Base-by-base conservation (phyloP, 2,113 vertebrate species). In the Ptyas mucosa region DNA sequence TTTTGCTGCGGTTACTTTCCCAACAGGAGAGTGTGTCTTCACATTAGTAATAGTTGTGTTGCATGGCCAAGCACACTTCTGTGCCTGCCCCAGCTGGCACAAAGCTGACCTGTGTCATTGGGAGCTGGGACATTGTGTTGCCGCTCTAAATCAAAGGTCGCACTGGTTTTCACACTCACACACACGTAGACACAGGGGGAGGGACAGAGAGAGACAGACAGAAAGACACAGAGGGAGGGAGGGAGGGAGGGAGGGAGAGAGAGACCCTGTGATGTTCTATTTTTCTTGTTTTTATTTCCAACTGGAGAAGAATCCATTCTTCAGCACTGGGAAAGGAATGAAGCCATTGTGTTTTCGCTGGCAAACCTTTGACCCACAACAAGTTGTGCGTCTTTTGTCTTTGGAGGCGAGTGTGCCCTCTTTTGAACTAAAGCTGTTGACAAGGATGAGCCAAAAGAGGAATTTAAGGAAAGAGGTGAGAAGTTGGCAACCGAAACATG, bases 61-160 rank as follows among this genome's bases (percentile, higher is more conserved):
- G 91, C 90, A 49, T 43, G 0, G 0, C 93, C 0, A 85, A 94
- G 94, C 94, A 91, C 95, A 96, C 51, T 46, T n/a, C 15, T 21
- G 64, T 21, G 94, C 96, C 97, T 97, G 94, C 96, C 54, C 34
- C 91, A 91, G 95, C 95, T 97, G 97, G 94, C 96, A 97, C 93
- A 1, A 91, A 93, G 0, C 2, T 92, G 89, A 93, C 85, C 88
- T 94, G 90, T 93, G 87, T 3, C 0, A 55, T 12, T 85, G 58
- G 86, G 58, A 81, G 52, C 87, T 64, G 34, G 91, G 55, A 89
- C 88, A 93, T 94, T 94, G 90, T 93, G 92, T 91, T 91, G 39
- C 92, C 95, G 61, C 94, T 46, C 95, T 89, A 14, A 26, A 92
- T 49, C 8, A 88, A 51, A 58, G 92, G 15, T 43, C 61, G n/a